Evolutionary conservation across 2,113 vertebrate species (phyloP), one percentile per base, ranked within the genome.

Genomic region (Nycticryphes semicollaris): DNA sequence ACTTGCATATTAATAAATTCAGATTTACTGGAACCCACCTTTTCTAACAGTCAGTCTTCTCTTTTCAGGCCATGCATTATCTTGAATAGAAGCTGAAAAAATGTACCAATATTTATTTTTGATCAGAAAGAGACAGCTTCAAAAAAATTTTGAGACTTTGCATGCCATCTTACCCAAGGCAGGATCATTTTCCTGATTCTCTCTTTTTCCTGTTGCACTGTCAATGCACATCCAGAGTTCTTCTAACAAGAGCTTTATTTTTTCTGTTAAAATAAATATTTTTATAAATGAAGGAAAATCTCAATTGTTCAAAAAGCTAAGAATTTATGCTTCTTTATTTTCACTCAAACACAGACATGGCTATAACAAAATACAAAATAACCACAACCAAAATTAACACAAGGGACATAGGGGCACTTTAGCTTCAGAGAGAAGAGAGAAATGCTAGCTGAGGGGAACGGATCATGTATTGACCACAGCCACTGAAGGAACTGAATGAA

Each of bases 151-250:
- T 43, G 80, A 73, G 22, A 79, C 12, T 69, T 59, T 22, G 41
- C 30, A 45, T n/a, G 66, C 24, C 19, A 48, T 39, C 97, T 97
- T 85, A 98, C 98, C 97, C 92, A 96, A 66, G 43, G 77, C 11
- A 33, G 78, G 75, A 45, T 86, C 39, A 51, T 90, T 45, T 64
- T 92, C 91, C 30, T 85, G 90, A 8, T 93, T 93, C 3, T 97
- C 89, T 4, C 92, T 91, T 68, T 87, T 97, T 53, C 96, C 97
- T 14, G 97, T 86, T 28, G 97, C 90, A 48, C 73, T 96, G 56
- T 99, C 98, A 64, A 99, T 97, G 90, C 99, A 99, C 57, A 97
- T 95, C 99, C 99, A 99, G 63, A 99, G 97, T 73, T 99, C 98
- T 87, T 99, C 97, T 23, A 99, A 91, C 20, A 99, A 98, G 31